These are phyloP conservation scores for Tapera naevia DNA, from an alignment of 2,797 vertebrate species.

Conservation along the genomic window DNA sequence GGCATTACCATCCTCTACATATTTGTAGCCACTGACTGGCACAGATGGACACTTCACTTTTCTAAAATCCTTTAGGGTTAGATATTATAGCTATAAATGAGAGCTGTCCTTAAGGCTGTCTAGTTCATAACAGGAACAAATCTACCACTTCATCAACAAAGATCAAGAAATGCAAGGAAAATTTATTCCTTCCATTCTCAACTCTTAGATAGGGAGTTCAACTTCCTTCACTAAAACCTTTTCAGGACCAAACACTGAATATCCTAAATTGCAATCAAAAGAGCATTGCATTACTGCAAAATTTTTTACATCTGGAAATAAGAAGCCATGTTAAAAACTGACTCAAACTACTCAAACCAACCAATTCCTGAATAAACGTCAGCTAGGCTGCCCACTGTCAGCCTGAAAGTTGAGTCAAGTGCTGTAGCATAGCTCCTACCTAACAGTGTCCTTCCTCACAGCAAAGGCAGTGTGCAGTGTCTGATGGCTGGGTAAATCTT, in stretches of 20 bases:
- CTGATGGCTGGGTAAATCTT: background rate
- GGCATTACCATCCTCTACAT: background rate
- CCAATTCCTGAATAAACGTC: rapidly evolving
- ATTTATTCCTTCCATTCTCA: background rate
- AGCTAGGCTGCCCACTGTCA: background rate
- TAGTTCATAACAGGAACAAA: background rate
- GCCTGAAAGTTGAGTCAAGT: background rate
- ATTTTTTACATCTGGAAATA: background rate
- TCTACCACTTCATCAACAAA: background rate
- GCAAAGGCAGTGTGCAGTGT: rapidly evolving
- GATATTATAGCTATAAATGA: background rate
- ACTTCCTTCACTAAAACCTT: background rate
- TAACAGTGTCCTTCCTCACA: background rate
- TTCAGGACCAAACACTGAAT: background rate
- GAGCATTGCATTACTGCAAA: background rate
- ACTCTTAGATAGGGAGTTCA: background rate
- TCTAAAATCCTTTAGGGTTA: background rate
- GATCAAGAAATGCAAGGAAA: background rate
- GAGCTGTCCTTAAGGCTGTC: background rate
- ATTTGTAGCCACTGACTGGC: background rate
- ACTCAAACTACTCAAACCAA: background rate
- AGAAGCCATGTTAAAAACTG: rapidly evolving
- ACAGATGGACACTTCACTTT: background rate
- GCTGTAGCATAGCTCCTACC: rapidly evolving
- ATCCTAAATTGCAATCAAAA: background rate